Conservation (phyloP, 2,888 invertebrate species). For the Drosophila merina region DNA sequence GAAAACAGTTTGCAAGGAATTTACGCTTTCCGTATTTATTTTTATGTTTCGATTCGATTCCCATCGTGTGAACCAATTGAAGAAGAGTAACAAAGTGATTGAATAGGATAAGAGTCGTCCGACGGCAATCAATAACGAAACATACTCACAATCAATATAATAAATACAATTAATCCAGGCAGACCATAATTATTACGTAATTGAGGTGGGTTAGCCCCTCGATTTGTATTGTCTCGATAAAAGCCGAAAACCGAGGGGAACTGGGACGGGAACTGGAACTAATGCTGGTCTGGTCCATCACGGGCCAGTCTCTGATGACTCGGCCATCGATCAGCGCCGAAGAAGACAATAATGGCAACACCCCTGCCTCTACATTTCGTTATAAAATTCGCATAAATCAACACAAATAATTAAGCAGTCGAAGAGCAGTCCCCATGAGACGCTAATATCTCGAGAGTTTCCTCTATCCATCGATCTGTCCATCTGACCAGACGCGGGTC, state of each 20-base stretch:
- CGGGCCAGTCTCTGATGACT: conserved; percentile 9
- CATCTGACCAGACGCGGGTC: conserved; percentile 32
- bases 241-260: neutral
- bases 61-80: conserved; percentile 64
- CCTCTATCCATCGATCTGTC: conserved; percentile 30
- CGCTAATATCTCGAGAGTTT: conserved; percentile 47
- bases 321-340: conserved; percentile 45
- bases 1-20: conserved; percentile 15
- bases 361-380: conserved; percentile 38
- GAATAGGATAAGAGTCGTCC: conserved; percentile 18
- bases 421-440: conserved; percentile 44
- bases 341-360: conserved; percentile 47
- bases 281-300: conserved; percentile 34
- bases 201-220: conserved; percentile 56
- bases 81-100: conserved; percentile 32
- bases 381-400: conserved; percentile 77
- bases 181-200: conserved; percentile 71
- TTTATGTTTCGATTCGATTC: conserved; percentile 21
- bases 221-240: conserved; percentile 26
- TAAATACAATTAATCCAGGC: conserved; percentile 47
- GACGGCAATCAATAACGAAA: conserved; percentile 51
- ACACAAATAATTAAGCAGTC: conserved; percentile 66
- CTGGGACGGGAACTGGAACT: conserved; percentile 49
- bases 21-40: conserved; percentile 59
- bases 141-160: conserved; percentile 46